These are phyloP conservation scores for Drosophila rellima DNA, from an alignment of 2,888 invertebrate genomes.

Conservation along the genomic window DNA sequence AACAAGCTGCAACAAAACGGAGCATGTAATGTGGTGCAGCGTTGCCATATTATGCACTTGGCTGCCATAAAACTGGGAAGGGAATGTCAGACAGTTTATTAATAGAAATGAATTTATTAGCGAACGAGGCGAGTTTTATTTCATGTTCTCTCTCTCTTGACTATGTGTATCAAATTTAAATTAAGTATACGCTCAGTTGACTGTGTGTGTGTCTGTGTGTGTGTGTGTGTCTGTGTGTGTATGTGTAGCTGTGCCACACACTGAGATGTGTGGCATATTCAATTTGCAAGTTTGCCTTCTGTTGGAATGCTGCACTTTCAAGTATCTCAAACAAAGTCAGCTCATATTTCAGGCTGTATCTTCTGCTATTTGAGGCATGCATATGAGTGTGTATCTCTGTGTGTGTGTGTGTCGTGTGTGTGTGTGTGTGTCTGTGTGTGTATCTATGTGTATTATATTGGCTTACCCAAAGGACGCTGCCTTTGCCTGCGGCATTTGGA, in stretches of 20 bases:
- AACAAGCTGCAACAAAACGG: conserved; percentile 4
- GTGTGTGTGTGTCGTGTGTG: neutral
- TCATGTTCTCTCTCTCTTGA: conserved; percentile 8
- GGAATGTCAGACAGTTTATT: conserved; percentile 15
- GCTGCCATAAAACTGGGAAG: conserved; percentile 14
- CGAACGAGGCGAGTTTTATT: conserved; percentile 10
- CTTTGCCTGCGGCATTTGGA: neutral
- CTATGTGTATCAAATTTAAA: conserved; percentile 17
- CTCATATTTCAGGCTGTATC: conserved; percentile 15
- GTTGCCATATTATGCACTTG: conserved; percentile 19
- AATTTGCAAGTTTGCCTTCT: conserved; percentile 16
- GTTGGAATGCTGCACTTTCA: conserved; percentile 12
- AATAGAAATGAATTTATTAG: conserved; percentile 21
- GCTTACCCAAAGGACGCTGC: conserved; percentile 6
- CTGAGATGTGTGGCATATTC: conserved; percentile 10
- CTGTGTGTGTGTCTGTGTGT: neutral
- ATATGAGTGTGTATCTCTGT: too few relatives aligned
- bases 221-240: neutral
- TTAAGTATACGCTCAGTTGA: conserved; percentile 12
- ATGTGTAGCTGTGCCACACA: neutral
- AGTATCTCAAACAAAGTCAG: conserved; percentile 4
- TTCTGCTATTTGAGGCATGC: neutral
- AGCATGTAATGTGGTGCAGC: conserved; percentile 4
- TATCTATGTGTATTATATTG: neutral
- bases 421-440: neutral